Conservation (phyloP, 2,888 invertebrate genomes). For the Luperina nickerlii region DNA sequence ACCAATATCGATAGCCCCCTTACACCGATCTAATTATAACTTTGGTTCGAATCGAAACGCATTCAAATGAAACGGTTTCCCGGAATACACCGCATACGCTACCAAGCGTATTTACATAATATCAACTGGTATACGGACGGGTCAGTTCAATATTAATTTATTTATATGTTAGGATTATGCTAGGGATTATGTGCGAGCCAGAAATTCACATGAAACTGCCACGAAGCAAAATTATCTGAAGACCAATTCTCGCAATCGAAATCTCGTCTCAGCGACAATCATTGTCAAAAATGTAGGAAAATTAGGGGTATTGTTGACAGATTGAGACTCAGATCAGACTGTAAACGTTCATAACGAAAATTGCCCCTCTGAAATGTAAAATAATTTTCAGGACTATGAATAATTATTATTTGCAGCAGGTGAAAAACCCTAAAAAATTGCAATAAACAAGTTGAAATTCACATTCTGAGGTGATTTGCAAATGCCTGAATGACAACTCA, state of each 20-base stretch:
- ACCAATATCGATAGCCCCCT: conserved; percentile 14
- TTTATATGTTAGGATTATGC: not conserved
- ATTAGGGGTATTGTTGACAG: no score
- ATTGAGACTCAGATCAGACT: no score
- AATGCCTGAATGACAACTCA: not conserved
- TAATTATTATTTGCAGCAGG: no score
- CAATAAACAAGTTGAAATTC: no score
- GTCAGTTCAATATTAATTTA: conserved; percentile 11
- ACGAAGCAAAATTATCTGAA: not conserved
- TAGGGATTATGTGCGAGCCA: not conserved
- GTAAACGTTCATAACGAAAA: no score
- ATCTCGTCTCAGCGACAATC: no score
- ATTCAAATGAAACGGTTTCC: conserved; percentile 33
- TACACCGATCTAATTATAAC: conserved; percentile 30
- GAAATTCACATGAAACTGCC: not conserved
- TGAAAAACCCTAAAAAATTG: no score
- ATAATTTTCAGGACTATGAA: no score
- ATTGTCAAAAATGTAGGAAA: no score
- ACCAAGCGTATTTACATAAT: conserved; percentile 44
- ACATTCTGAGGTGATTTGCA: not conserved
- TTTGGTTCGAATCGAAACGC: conserved; percentile 32
- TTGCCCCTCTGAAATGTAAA: not conserved
- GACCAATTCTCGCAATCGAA: not conserved
- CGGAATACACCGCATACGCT: not conserved
- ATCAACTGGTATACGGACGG: not conserved